Evolutionary conservation across 1,140 invertebrate genomes (phyloP), one percentile per base, ranked within the genome.

Genomic region (Dermatophagoides farinae): DNA sequence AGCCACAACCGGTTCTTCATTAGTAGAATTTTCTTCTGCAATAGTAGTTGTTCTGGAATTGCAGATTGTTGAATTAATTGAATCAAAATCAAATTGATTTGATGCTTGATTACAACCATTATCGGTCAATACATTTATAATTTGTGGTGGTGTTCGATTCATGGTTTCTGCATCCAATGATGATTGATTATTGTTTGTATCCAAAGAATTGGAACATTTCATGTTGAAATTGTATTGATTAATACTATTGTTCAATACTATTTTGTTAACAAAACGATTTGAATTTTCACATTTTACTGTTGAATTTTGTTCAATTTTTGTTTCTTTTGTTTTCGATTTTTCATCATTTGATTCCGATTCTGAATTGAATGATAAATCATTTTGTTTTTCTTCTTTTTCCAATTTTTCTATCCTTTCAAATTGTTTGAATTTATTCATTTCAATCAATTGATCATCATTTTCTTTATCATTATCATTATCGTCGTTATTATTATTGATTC

Each of bases 181-280:
- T 54, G 52, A 9, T 12, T 44, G 47, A 50, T 55, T 5, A 20
- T 38, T 14, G 20, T 38, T 23, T 25, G 37, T 55, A n/a, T 12
- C 16, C 25, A 14, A 55, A 31, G 2, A 31, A 31, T 31, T 31
- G n/a, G n/a, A n/a, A n/a, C n/a, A n/a, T n/a, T 54, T 54, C 52
- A 54, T 54, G 9, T 10, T 54, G 23, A 54, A 54, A 41, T 54
- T 54, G 22, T 12, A 54, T 41, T 54, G 52, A 54, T 54, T 54
- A 18, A 54, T 54, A 12, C 6, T 12, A 6, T 55, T 38, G n/a
- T 55, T 55, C 10, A 55, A 23, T 4, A 55, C 25, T 39, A 55
- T 55, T 55, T 55, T 55, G 53, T 55, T 55, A 20, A 55, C 53
- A 55, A 55, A 55, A 25, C 53, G 5, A 44, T 55, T 55, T 38